Evolutionary conservation across 2,797 vertebrate species (phyloP).

Genomic region (Leontocebus nigricollis): DNA sequence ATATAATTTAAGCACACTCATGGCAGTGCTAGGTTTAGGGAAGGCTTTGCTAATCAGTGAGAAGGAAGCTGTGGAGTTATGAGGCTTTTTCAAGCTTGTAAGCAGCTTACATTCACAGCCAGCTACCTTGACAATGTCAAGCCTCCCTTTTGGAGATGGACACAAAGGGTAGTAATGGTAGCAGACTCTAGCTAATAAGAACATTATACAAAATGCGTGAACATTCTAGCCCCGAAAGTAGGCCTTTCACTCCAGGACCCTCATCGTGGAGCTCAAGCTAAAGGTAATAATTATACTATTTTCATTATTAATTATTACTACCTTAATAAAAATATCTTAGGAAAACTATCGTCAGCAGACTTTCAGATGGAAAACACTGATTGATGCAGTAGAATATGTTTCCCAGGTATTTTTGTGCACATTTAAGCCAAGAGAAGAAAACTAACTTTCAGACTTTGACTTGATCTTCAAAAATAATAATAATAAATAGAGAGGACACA

Average conservation of each 20-base stretch:
- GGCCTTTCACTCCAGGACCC: not conserved
- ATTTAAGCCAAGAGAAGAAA: conserved; percentile 38
- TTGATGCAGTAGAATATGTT: not conserved
- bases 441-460: not conserved
- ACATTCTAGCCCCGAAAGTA: not conserved
- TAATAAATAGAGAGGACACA: not conserved
- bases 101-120: not conserved
- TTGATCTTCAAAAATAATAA: conserved; percentile 9
- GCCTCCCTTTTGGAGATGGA: not conserved
- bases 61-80: not conserved
- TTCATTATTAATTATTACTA: not conserved
- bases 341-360: not conserved
- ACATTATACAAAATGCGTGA: not conserved
- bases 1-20: not conserved
- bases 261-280: not conserved
- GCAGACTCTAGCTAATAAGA: not conserved
- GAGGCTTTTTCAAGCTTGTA: not conserved
- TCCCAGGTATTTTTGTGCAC: not conserved
- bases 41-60: not conserved
- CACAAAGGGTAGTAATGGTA: not conserved
- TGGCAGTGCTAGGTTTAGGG: not conserved
- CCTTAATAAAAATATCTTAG: not conserved
- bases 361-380: not conserved
- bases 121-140: not conserved
- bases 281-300: not conserved